Evolutionary conservation across 2,888 invertebrate species (phyloP).

Genomic region (Molorchus minor): DNA sequence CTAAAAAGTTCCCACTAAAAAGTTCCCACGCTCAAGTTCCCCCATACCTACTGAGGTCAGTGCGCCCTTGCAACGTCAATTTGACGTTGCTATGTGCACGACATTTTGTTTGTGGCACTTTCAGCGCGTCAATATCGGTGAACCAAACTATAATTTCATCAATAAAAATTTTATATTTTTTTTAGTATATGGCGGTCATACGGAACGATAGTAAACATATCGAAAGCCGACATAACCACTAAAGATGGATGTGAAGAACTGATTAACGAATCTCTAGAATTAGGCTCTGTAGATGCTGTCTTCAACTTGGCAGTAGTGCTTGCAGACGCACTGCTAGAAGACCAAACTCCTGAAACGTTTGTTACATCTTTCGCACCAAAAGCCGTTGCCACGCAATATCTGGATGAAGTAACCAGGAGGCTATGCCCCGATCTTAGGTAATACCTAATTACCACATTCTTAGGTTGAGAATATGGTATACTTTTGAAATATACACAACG

Average conservation of each 20-base stretch:
- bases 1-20: no score
- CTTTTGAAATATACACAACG: no score
- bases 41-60: no score
- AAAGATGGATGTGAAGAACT: slow-evolving; percentile 74
- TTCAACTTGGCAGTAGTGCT: slow-evolving; percentile 90
- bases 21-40: no score
- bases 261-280: slow-evolving; percentile 68
- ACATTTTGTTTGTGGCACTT: no score
- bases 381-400: slow-evolving; percentile 77
- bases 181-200: slow-evolving; percentile 74
- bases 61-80: no score
- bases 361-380: slow-evolving; percentile 76
- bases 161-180: no score
- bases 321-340: slow-evolving; percentile 78
- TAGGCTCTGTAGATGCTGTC: slow-evolving; percentile 82
- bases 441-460: no score
- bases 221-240: slow-evolving; percentile 76
- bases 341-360: slow-evolving; percentile 77
- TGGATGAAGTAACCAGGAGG: slow-evolving; percentile 68
- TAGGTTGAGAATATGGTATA: no score
- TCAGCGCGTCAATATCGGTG: no score
- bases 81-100: no score
- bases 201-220: slow-evolving; percentile 74
- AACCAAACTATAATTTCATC: no score
- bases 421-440: slow-evolving; percentile 55